These are phyloP conservation scores for Microctenopoma lineatum DNA, from an alignment of 2,797 vertebrate genomes.

Conservation along the genomic window DNA sequence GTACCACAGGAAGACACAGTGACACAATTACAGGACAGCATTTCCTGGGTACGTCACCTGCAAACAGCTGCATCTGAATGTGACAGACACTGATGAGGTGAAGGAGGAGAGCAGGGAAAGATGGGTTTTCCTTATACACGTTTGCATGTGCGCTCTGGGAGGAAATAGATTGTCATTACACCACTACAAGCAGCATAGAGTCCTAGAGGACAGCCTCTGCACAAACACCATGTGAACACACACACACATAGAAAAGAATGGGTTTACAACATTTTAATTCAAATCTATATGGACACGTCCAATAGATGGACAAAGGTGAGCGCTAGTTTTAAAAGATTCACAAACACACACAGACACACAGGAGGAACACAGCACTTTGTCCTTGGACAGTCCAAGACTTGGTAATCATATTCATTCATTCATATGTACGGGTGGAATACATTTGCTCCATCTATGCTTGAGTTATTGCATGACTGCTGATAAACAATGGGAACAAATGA, in stretches of 20 bases:
- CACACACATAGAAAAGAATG: neutral
- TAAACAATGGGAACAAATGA: constrained; percentile 47
- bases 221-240: constrained; percentile 10
- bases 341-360: constrained; percentile 7
- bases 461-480: constrained; percentile 74
- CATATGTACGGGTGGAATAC: constrained; percentile 79
- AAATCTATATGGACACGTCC: neutral
- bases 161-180: constrained; percentile 48
- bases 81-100: constrained; percentile 54
- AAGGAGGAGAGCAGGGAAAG: constrained; percentile 29
- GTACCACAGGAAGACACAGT: constrained; percentile 75
- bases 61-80: constrained; percentile 78
- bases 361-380: constrained; percentile 66
- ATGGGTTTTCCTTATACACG: constrained; percentile 13
- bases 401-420: constrained; percentile 81
- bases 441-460: constrained; percentile 67
- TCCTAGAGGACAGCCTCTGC: constrained; percentile 31
- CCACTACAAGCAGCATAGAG: constrained; percentile 36
- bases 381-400: constrained; percentile 76
- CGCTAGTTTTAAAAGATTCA: constrained; percentile 28
- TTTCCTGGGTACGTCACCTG: constrained; percentile 78
- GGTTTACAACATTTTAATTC: neutral
- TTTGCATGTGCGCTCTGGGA: constrained; percentile 18
- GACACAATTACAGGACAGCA: constrained; percentile 76
- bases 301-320: constrained; percentile 31